Evolutionary conservation across 2,888 invertebrate genomes (phyloP).

Genomic region (Philereme transversata): DNA sequence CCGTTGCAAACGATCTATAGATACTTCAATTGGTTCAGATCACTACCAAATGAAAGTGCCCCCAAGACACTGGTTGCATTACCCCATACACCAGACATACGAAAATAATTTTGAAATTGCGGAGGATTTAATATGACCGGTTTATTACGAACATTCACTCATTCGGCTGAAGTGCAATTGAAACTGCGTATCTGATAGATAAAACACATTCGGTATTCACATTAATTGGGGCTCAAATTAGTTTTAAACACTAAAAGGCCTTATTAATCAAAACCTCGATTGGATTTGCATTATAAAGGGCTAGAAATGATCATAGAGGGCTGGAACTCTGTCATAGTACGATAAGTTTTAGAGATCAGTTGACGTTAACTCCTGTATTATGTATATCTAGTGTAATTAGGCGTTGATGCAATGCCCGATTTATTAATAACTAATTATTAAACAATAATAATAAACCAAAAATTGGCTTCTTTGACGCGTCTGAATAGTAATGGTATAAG

Average conservation of each 20-base stretch:
- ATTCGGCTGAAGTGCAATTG: neutral
- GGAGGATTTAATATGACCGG: too few species aligned
- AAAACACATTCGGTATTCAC: slow-evolving; percentile 5
- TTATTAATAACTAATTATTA: slow-evolving; percentile 46
- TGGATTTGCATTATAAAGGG: slow-evolving; percentile 15
- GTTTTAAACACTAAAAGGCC: slow-evolving; percentile 23
- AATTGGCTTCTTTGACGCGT: slow-evolving; percentile 75
- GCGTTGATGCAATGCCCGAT: slow-evolving; percentile 60
- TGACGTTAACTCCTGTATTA: slow-evolving; percentile 38
- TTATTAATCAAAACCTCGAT: slow-evolving; percentile 8
- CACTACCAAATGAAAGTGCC: too few species aligned
- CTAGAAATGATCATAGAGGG: slow-evolving; percentile 13
- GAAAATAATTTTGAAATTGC: too few species aligned
- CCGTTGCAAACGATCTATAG: too few species aligned
- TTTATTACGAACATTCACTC: too few species aligned
- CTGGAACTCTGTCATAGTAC: slow-evolving; percentile 33
- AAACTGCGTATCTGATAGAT: slow-evolving; percentile 1
- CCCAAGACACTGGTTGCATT: too few species aligned
- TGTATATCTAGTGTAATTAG: slow-evolving; percentile 52
- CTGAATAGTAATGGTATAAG: slow-evolving; percentile 63
- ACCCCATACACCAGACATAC: too few species aligned
- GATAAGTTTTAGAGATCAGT: slow-evolving; percentile 40
- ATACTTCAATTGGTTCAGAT: too few species aligned
- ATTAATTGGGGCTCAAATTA: slow-evolving; percentile 20
- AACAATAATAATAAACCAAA: slow-evolving; percentile 73